Base-by-base conservation (phyloP, 2,888 invertebrate genomes). In the Crioceris asparagi region DNA sequence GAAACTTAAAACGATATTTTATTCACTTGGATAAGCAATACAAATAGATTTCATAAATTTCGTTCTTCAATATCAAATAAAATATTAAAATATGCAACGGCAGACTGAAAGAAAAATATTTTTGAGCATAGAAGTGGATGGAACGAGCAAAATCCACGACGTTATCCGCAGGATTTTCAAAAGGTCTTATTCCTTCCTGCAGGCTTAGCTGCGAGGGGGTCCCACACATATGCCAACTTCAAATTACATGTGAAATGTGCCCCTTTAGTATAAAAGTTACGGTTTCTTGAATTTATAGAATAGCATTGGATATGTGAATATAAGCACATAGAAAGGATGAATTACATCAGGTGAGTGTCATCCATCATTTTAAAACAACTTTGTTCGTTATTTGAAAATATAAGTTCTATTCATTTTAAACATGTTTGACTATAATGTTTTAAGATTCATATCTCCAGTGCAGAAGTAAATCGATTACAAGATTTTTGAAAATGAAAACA, bases 11-110 rank as follows among this genome's bases (percentile, higher is more conserved):
- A n/a, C n/a, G n/a, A n/a, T n/a, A n/a, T n/a, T n/a, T n/a, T n/a
- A n/a, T n/a, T n/a, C n/a, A n/a, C n/a, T n/a, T n/a, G n/a, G n/a
- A n/a, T 27, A 36, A 36, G 19, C 16, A 36, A 29, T 25, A 39
- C 34, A 40, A 33, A 40, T 40, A 39, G 32, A 43, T 40, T 32
- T 35, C 35, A 40, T 43, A 40, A 40, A 43, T 43, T 39, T 38
- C 31, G 36, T 33, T 34, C 32, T 19, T 42, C 35, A 44, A 39
- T 42, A 29, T 41, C 30, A 46, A 43, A 39, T 50, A 56, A 59
- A 55, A 55, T 58, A 57, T 57, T 59, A 59, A 59, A 55, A 57
- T 60, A 61, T 59, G 52, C 60, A 46, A 50, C 47, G 43, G 50
- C 46, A 48, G 45, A 47, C 48, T 47, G 50, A 50, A 49, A 46